Evolutionary conservation across 2,113 vertebrate species (phyloP).

Genomic region (Delphinus delphis): DNA sequence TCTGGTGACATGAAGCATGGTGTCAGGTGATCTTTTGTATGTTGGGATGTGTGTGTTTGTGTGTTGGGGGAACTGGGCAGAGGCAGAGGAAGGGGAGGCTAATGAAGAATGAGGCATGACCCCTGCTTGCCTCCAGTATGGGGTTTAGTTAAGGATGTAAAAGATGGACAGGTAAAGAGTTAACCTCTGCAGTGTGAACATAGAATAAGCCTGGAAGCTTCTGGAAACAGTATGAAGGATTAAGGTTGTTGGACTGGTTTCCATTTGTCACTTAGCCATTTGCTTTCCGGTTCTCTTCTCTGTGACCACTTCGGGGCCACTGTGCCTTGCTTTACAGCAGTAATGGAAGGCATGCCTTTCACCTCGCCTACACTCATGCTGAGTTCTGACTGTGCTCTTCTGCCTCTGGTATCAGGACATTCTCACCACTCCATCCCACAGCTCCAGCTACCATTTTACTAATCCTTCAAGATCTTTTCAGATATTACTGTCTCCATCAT

Average conservation of each 20-base stretch:
- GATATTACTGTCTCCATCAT: not conserved
- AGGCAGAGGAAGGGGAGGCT: not conserved
- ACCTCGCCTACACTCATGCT: not conserved
- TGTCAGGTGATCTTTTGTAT: not conserved
- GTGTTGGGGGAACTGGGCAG: not conserved
- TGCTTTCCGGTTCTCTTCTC: not conserved
- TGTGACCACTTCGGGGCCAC: not conserved
- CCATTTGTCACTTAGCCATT: not conserved
- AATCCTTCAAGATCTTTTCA: not conserved
- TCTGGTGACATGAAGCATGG: not conserved
- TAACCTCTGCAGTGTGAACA: not conserved
- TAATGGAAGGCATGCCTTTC: not conserved
- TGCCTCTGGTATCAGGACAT: not conserved
- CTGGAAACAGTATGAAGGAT: not conserved
- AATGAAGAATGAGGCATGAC: not conserved
- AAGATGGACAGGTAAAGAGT: not conserved
- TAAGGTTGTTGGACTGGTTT: not conserved
- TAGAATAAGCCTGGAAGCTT: constrained; percentile 11
- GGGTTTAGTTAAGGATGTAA: not conserved
- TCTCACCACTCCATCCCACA: not conserved
- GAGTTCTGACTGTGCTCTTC: not conserved
- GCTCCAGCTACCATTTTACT: not conserved
- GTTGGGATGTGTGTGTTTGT: not conserved
- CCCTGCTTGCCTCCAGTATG: not conserved
- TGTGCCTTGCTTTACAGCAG: not conserved